Evolutionary conservation across 2,797 vertebrate species (phyloP).

Genomic region (Perdix hodgsoniae): DNA sequence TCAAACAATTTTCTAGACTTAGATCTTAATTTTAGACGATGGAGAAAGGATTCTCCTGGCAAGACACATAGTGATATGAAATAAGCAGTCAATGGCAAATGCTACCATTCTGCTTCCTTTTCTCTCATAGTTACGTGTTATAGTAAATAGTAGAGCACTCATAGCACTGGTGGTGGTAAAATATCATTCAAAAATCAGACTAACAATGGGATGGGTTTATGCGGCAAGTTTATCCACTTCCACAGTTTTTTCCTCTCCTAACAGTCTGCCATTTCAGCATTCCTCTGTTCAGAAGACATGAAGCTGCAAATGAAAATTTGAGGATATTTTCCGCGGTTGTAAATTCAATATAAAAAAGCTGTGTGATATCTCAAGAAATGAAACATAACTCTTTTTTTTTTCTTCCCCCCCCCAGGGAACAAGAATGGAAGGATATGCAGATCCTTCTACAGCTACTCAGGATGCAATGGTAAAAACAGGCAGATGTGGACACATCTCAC

Average conservation of each 20-base stretch:
- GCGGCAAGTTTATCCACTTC: background rate
- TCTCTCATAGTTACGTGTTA: background rate
- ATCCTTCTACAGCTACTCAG: slow-evolving; percentile 79
- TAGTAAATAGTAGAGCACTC: background rate
- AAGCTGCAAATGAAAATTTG: background rate
- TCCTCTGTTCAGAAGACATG: background rate
- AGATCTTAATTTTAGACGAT: background rate
- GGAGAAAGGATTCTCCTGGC: background rate
- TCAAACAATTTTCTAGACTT: background rate
- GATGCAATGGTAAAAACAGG: slow-evolving; percentile 81
- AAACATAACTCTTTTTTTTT: background rate
- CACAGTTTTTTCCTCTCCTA: background rate
- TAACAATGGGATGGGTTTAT: background rate
- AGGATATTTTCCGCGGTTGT: background rate
- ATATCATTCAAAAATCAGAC: background rate
- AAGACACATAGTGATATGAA: background rate
- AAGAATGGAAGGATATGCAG: slow-evolving; percentile 81
- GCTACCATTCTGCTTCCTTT: background rate
- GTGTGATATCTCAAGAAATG: background rate
- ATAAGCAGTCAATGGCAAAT: background rate
- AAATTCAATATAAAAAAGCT: background rate
- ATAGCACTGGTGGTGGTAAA: background rate
- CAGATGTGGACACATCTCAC: background rate
- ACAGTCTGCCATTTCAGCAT: background rate
- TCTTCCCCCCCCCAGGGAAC: slow-evolving; percentile 65